These are phyloP conservation scores for Tenthredo notha DNA, from an alignment of 2,888 invertebrate genomes.

Conservation along the genomic window DNA sequence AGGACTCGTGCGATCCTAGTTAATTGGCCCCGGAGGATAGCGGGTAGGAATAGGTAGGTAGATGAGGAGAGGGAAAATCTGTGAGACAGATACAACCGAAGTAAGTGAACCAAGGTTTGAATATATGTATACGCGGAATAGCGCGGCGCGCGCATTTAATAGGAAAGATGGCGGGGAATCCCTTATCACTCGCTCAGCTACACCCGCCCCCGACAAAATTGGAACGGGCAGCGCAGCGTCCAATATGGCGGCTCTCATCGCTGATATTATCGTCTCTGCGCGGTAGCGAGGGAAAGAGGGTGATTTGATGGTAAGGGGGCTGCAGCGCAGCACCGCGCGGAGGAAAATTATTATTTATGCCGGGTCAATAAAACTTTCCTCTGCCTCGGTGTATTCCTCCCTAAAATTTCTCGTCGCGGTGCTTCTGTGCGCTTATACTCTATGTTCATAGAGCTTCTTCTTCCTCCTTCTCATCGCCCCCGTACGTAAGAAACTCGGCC, in stretches of 20 bases:
- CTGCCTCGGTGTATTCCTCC: background rate
- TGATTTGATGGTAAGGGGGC: background rate
- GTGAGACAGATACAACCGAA: constrained; percentile 12
- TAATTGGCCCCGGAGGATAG: constrained; percentile 47
- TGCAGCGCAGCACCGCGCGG: background rate
- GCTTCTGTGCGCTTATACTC: constrained; percentile 14
- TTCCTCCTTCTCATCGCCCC: background rate
- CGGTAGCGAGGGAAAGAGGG: background rate
- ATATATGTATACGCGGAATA: background rate
- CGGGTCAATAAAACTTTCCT: constrained; percentile 50
- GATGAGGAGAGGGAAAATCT: background rate
- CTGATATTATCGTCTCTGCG: constrained; percentile 72
- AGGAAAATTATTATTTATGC: constrained; percentile 50
- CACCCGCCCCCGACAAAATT: constrained; percentile 66
- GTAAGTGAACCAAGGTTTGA: constrained; percentile 26
- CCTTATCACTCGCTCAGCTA: constrained; percentile 69
- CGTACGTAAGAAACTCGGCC: constrained; percentile 34
- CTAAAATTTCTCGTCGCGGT: constrained; percentile 3
- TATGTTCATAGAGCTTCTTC: background rate
- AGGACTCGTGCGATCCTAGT: constrained; percentile 45
- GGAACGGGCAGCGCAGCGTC: constrained; percentile 71
- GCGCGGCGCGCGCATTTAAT: constrained; percentile 65
- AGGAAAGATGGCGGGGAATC: constrained; percentile 69
- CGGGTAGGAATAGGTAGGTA: background rate
- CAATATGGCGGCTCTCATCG: constrained; percentile 76